Conservation (phyloP, 2,888 invertebrate species). For the Ferrisia virgata region DNA sequence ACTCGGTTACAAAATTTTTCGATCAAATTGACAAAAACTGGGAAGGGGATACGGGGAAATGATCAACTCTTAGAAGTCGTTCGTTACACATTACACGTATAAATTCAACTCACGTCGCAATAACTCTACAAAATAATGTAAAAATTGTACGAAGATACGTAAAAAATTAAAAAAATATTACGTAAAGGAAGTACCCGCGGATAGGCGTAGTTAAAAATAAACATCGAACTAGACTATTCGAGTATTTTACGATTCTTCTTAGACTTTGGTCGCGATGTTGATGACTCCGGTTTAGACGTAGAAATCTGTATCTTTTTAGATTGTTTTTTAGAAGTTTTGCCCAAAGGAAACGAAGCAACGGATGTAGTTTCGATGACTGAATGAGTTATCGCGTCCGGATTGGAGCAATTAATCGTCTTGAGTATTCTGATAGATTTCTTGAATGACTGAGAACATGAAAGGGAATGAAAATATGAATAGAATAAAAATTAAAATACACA, state of each 20-base stretch:
- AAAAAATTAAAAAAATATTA: neutral
- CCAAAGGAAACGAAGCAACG: neutral
- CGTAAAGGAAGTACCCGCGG: neutral
- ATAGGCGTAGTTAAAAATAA: neutral
- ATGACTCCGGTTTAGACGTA: neutral
- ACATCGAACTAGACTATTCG: neutral
- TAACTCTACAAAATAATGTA: neutral
- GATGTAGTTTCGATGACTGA: conserved; percentile 49
- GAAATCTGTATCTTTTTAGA: neutral
- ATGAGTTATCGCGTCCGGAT: conserved; percentile 51
- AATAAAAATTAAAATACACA: neutral
- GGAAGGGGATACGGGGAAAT: too few species aligned
- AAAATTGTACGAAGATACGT: neutral
- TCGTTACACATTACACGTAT: neutral
- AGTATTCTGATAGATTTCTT: conserved; percentile 54
- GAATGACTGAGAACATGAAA: conserved; percentile 51
- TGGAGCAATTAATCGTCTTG: conserved; percentile 54
- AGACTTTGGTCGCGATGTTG: neutral
- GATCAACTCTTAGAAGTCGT: too few species aligned
- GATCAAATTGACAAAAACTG: too few species aligned
- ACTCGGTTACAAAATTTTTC: too few species aligned
- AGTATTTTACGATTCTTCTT: neutral
- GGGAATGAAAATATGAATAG: neutral
- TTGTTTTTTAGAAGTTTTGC: neutral
- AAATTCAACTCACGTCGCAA: neutral